phyloP scores from a whole-genome alignment of 2,113 vertebrate genomes.

The Neodon shergylaensis region DNA sequence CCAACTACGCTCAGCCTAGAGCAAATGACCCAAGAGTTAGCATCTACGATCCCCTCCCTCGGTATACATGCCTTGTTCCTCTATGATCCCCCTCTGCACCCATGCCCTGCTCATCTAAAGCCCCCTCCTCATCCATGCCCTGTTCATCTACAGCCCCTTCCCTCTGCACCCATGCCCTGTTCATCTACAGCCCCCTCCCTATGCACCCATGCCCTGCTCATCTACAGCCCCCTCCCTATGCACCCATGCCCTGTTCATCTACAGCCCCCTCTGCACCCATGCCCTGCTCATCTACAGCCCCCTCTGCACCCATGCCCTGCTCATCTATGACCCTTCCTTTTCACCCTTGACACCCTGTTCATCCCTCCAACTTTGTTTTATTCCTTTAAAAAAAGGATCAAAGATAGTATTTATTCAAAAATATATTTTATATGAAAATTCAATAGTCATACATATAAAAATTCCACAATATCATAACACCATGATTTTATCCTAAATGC shows the following conservation, averaged over 20 bases:
- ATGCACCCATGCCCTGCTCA: neutral
- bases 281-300: neutral
- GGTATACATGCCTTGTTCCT: neutral
- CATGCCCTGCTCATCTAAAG: no score
- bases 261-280: neutral
- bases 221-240: neutral
- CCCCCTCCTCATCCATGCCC: neutral
- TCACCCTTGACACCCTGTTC: neutral
- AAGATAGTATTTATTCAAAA: conserved; percentile 20
- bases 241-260: neutral
- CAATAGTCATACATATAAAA: neutral
- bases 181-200: neutral
- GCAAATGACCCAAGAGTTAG: neutral
- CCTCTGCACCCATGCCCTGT: neutral
- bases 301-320: neutral
- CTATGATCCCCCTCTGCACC: neutral
- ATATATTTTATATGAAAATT: conserved; percentile 26
- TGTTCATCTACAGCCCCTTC: neutral
- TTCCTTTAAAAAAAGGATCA: neutral
- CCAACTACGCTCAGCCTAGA: neutral
- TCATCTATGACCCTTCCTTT: neutral
- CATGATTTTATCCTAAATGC: neutral
- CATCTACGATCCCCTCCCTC: fast-evolving
- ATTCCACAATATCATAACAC: neutral
- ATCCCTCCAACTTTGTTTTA: neutral